These are phyloP conservation scores for Rhimphoctona megacephalus DNA, from an alignment of 2,888 invertebrate genomes.

Conservation along the genomic window DNA sequence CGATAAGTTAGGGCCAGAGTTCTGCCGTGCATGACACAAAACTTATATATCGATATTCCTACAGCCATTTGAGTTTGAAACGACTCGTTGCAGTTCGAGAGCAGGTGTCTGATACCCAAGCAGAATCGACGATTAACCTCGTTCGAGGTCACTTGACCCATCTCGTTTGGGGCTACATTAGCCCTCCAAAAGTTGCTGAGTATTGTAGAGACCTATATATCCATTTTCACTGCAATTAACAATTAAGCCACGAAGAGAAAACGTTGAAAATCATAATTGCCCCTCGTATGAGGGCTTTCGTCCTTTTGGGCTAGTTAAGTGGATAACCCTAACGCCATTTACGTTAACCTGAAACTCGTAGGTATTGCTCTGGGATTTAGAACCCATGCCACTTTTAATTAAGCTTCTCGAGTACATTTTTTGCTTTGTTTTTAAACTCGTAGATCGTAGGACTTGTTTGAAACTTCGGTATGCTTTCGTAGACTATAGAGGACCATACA, in stretches of 20 bases:
- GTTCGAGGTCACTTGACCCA: slow-evolving; percentile 9
- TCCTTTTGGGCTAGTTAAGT: background rate
- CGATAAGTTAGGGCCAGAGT: background rate
- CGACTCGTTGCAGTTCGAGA: slow-evolving; percentile 1
- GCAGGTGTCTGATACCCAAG: slow-evolving; percentile 12
- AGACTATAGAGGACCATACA: background rate
- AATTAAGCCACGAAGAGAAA: background rate
- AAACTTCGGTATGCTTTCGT: background rate
- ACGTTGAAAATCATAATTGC: slow-evolving; percentile 1
- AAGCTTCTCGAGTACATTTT: background rate
- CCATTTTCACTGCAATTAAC: background rate
- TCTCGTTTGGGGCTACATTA: slow-evolving; percentile 6
- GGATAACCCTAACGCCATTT: background rate
- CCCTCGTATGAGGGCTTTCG: background rate
- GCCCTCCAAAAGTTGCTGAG: background rate
- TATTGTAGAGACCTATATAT: background rate
- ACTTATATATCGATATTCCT: slow-evolving; percentile 9
- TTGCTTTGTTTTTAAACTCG: background rate
- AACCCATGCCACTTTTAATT: background rate
- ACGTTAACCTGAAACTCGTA: background rate
- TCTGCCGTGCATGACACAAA: background rate
- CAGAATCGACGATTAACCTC: slow-evolving; percentile 11
- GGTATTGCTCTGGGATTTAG: background rate
- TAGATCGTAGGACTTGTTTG: background rate
- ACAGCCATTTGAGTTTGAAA: background rate